Percentiles rank a stretch among this genome's conserved stretches.
These are phyloP conservation scores for Anhinga rufa DNA, from an alignment of 2,113 vertebrate species.

Conservation along the genomic window DNA sequence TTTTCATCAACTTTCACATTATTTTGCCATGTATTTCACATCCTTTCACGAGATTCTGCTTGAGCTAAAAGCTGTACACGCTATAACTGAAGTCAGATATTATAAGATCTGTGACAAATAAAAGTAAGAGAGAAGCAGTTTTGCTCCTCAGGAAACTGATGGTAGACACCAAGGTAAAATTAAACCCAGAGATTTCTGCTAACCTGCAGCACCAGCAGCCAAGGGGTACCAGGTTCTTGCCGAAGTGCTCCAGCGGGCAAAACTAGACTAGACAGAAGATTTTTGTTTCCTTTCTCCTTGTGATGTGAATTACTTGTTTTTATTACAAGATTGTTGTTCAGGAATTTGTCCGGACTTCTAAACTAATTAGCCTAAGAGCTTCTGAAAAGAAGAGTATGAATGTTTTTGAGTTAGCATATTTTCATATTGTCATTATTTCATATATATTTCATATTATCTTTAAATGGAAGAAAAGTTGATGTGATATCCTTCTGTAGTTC, in stretches of 20 bases:
- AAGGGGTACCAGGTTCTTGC: not conserved
- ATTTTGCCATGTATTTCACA: not conserved
- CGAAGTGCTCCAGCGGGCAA: not conserved
- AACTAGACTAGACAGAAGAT: not conserved
- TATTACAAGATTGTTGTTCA: fast-evolving
- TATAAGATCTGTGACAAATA: not conserved
- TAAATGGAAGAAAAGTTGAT: not conserved
- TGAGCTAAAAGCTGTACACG: not conserved
- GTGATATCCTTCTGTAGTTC: not conserved
- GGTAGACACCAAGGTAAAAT: not conserved
- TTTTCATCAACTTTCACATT: not conserved
- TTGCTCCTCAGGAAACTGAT: not conserved
- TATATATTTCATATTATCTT: not conserved
- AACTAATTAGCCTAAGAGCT: fast-evolving
- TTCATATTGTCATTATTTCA: not conserved
- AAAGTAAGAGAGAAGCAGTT: not conserved
- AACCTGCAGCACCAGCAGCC: not conserved
- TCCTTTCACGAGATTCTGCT: not conserved
- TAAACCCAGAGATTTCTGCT: not conserved
- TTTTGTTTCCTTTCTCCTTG: not conserved
- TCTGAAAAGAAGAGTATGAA: too few relatives aligned
- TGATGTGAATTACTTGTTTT: not conserved
- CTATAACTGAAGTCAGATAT: not conserved
- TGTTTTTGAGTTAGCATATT: not conserved
- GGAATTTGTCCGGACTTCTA: not conserved